Percentiles rank a stretch among this genome's conserved stretches.
Conservation (phyloP, 2,113 vertebrate species). For the Leiothrix lutea region DNA sequence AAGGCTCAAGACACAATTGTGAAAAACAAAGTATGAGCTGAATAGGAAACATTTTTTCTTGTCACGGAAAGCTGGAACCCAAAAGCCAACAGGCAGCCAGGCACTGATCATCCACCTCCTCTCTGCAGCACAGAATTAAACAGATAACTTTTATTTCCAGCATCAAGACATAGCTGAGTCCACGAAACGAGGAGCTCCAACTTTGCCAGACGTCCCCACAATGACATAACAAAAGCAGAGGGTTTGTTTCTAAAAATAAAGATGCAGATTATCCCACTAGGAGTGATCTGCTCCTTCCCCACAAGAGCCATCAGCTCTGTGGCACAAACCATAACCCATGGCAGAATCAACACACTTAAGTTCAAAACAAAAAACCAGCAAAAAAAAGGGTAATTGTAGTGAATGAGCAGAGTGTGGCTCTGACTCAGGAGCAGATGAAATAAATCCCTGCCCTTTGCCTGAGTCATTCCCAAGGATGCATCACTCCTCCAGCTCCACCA, state of each 20-base stretch:
- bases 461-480: neutral
- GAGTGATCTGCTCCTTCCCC: neutral
- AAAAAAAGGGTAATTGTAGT: neutral
- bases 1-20: neutral
- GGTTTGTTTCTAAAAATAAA: neutral
- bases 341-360: neutral
- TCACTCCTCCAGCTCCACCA: neutral
- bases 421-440: neutral
- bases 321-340: accelerated
- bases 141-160: neutral
- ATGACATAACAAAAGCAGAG: neutral
- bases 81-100: neutral
- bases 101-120: neutral
- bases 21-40: neutral
- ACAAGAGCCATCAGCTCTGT: neutral
- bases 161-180: neutral
- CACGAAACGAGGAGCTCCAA: neutral
- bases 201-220: neutral
- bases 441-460: neutral
- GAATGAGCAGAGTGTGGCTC: neutral
- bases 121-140: neutral
- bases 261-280: neutral
- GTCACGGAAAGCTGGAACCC: neutral
- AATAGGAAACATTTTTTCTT: neutral
- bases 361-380: neutral